Conservation (phyloP, 2,888 invertebrate species). For the Drosophila paramelanica region DNA sequence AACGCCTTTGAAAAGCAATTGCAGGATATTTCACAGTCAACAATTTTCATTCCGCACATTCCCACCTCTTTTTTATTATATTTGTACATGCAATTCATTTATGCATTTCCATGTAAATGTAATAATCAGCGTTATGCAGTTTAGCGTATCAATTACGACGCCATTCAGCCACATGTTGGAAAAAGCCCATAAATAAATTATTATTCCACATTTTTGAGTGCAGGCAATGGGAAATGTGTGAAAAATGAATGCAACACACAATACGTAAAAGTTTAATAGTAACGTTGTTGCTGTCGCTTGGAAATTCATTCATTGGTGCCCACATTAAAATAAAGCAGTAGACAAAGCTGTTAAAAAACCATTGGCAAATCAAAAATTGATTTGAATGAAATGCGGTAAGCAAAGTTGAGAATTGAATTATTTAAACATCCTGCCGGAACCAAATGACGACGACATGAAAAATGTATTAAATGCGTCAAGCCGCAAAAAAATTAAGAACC, state of each 20-base stretch:
- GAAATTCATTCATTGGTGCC: conserved; percentile 8
- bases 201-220: conserved; percentile 49
- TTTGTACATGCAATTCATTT: conserved; percentile 43
- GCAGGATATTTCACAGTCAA: conserved; percentile 3
- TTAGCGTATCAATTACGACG: conserved; percentile 77
- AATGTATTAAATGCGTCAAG: conserved; percentile 72
- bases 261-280: conserved; percentile 20
- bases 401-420: conserved; percentile 71
- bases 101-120: conserved; percentile 66
- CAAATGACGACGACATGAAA: conserved; percentile 64
- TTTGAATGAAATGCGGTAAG: conserved; percentile 74
- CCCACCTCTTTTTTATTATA: conserved; percentile 1
- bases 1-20: background rate
- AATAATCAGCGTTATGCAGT: conserved; percentile 77
- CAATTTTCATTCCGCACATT: background rate
- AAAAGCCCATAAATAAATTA: conserved; percentile 67
- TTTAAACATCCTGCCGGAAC: conserved; percentile 52
- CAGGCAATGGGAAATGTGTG: background rate
- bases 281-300: background rate
- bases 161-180: conserved; percentile 42
- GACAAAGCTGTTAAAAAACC: conserved; percentile 34
- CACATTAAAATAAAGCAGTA: conserved; percentile 17
- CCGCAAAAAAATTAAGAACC: conserved; percentile 48
- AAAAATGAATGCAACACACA: conserved; percentile 20
- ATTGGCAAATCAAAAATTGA: conserved; percentile 72